Percentiles rank a stretch among this genome's conserved stretches.
Evolutionary conservation across 2,113 vertebrate species (phyloP).

Genomic region (Trichomycterus rosablanca): DNA sequence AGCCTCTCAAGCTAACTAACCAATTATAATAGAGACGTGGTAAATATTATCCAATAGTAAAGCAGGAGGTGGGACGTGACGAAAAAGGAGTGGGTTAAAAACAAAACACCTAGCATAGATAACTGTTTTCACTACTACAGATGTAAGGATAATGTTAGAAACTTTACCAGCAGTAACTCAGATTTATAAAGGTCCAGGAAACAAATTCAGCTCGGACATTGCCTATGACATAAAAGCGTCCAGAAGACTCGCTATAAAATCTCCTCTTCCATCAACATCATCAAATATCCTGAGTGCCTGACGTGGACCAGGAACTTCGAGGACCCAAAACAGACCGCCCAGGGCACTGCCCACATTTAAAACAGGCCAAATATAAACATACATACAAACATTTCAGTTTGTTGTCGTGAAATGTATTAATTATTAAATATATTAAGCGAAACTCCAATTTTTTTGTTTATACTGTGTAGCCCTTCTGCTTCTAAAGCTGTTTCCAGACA

Average conservation of each 20-base stretch:
- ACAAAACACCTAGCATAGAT: not conserved
- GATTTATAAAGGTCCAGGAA: not conserved
- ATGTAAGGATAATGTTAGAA: not conserved
- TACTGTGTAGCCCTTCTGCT: too few species aligned
- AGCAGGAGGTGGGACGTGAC: not conserved
- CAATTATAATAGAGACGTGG: not conserved
- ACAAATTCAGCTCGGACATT: not conserved
- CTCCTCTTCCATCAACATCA: slow-evolving; percentile 9
- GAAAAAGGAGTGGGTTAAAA: not conserved
- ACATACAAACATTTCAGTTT: too few species aligned
- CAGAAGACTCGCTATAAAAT: not conserved
- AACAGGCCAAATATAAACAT: too few species aligned
- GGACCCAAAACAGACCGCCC: slow-evolving; percentile 63
- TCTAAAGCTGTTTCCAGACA: too few species aligned
- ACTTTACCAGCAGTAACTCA: not conserved
- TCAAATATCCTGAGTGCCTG: slow-evolving; percentile 43
- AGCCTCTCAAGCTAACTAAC: not conserved
- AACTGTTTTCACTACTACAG: too few species aligned
- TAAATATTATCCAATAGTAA: not conserved
- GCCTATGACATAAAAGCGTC: not conserved
- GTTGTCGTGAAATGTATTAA: too few species aligned
- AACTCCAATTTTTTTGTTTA: too few species aligned
- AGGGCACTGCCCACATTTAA: slow-evolving; percentile 59
- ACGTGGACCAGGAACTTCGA: slow-evolving; percentile 79
- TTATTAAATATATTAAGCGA: too few species aligned